phyloP scores from a whole-genome alignment of 2,888 invertebrate species.

The Callyntrura guangdongensis region DNA sequence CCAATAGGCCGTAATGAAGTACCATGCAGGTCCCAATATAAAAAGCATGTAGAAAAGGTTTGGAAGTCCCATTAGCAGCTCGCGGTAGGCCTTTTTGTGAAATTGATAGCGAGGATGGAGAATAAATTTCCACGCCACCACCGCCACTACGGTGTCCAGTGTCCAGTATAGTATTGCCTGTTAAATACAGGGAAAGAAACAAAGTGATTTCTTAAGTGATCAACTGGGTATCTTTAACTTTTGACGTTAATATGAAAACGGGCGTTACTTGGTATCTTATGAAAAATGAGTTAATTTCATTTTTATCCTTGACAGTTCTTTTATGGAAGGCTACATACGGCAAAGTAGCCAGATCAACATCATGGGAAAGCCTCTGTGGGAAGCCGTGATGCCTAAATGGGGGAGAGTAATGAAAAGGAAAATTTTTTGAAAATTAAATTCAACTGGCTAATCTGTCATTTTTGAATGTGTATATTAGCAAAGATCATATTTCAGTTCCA shows the following conservation, averaged over 20 bases:
- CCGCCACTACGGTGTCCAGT: slow-evolving; percentile 14
- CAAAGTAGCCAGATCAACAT: slow-evolving; percentile 82
- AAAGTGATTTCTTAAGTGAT: background rate
- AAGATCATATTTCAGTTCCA: no score
- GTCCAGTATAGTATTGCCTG: slow-evolving; percentile 57
- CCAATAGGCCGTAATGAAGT: slow-evolving; percentile 18
- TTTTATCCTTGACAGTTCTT: slow-evolving; percentile 65
- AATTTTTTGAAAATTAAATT: no score
- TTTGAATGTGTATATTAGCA: no score
- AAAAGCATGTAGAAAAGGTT: background rate
- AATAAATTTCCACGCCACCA: slow-evolving; percentile 44
- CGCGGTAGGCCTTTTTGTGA: slow-evolving; percentile 43
- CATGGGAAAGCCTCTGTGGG: slow-evolving; percentile 81
- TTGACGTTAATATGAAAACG: no score
- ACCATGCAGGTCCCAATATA: slow-evolving; percentile 25
- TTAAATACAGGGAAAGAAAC: background rate
- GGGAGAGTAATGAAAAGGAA: no score
- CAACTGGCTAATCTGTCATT: no score
- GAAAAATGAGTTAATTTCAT: slow-evolving; percentile 43
- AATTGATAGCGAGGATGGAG: slow-evolving; percentile 57
- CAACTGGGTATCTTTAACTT: no score
- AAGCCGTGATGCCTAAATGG: slow-evolving; percentile 78
- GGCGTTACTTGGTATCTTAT: slow-evolving; percentile 49
- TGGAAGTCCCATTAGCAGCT: slow-evolving; percentile 26
- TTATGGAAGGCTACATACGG: slow-evolving; percentile 81